Conservation (phyloP, 2,888 invertebrate species). For the Sepiola atlantica region DNA sequence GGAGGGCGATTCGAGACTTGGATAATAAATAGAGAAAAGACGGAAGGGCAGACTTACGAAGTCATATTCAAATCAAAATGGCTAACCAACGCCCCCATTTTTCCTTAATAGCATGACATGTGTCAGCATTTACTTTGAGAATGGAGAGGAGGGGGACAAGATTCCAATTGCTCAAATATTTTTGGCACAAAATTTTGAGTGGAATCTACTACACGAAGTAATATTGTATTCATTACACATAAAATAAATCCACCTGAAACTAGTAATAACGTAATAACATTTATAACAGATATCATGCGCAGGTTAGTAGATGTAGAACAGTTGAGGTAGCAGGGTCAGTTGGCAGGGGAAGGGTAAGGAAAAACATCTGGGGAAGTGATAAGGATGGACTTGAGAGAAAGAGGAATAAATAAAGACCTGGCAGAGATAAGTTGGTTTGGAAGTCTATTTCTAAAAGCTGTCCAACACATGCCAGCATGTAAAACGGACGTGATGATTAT, state of each 20-base stretch:
- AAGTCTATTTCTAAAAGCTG: too few relatives aligned
- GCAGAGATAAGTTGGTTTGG: too few relatives aligned
- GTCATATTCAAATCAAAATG: not conserved
- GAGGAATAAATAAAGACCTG: too few relatives aligned
- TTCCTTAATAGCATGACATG: not conserved
- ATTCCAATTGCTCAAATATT: not conserved
- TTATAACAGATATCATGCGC: too few relatives aligned
- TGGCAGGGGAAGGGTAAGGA: too few relatives aligned
- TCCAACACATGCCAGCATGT: too few relatives aligned
- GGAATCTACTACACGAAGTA: not conserved
- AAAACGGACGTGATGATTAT: too few relatives aligned
- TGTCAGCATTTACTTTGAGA: not conserved
- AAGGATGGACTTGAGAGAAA: too few relatives aligned
- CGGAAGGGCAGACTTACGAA: not conserved
- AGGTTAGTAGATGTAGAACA: too few relatives aligned
- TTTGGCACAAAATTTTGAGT: not conserved
- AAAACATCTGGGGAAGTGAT: too few relatives aligned
- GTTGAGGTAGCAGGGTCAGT: too few relatives aligned
- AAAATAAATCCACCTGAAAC: not conserved
- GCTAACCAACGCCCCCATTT: not conserved
- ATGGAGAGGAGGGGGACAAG: not conserved
- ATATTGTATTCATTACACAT: not conserved
- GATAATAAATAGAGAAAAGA: not conserved
- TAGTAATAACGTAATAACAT: not conserved
- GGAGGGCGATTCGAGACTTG: not conserved